phyloP scores from a whole-genome alignment of 2,113 vertebrate genomes.

The Rhegmatorhina hoffmannsi region DNA sequence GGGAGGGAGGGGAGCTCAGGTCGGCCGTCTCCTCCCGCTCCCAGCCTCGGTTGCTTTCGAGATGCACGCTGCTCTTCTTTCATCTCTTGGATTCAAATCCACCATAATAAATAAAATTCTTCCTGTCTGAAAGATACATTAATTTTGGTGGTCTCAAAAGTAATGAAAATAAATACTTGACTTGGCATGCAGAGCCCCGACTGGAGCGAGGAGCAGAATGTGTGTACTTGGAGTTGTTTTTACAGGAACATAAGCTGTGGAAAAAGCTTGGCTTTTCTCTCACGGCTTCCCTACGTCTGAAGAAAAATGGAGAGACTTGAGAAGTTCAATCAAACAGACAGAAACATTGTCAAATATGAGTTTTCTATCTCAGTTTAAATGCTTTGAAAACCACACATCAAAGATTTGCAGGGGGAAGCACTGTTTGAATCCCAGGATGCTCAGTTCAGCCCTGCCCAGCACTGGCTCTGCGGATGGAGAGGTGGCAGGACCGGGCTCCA shows the following conservation, averaged over 20 bases:
- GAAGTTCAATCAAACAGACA: conserved; percentile 42
- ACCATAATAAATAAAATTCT: conserved; percentile 78
- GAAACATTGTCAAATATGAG: not conserved
- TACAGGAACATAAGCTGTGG: conserved; percentile 73
- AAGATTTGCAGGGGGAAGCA: not conserved
- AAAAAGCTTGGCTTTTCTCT: conserved; percentile 61
- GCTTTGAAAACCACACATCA: not conserved
- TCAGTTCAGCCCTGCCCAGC: not conserved
- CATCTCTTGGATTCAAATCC: conserved; percentile 72
- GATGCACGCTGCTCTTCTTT: conserved; percentile 62
- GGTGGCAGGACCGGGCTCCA: not conserved
- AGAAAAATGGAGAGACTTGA: conserved; percentile 18
- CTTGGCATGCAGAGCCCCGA: conserved; percentile 55
- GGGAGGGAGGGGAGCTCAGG: conserved; percentile 24
- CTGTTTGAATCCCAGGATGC: not conserved
- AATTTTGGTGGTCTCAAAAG: conserved; percentile 77
- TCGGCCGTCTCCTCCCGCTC: not conserved
- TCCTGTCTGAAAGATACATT: conserved; percentile 78
- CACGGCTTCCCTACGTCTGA: not conserved
- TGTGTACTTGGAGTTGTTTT: conserved; percentile 73
- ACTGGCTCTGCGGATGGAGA: not conserved
- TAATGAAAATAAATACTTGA: conserved; percentile 76
- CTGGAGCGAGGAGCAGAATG: conserved; percentile 69
- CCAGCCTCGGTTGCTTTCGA: not conserved
- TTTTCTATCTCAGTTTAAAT: not conserved